Base-by-base conservation (phyloP, 2,113 vertebrate genomes). In the Pseudopodoces humilis region DNA sequence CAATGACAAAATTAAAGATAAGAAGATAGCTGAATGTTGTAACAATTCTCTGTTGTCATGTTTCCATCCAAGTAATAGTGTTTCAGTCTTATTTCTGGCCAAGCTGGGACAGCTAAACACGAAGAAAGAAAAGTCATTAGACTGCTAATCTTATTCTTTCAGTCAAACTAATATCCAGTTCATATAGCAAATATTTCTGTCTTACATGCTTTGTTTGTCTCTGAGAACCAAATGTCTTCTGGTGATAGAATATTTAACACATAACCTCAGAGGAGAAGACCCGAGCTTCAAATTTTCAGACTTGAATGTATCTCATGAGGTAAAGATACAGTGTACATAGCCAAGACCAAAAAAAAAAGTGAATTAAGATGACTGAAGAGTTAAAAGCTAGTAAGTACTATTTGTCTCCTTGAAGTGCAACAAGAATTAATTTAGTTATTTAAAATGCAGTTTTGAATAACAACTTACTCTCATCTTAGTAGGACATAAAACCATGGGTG, bases 91-190 rank as follows among this genome's bases (percentile, higher is more conserved):
- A 99, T 96, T 99, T 99, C 85, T 99, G 99, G 93, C 99, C 99
- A 88, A 99, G 99, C 18, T 98, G 98, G 72, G 99, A 99, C 74
- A 99, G 98, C 99, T 99, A 96, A 94, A 97, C 80, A 91, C 28
- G 80, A 92, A 94, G 62, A 96, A 44, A 95, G 95, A 74, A 70
- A 92, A 92, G 52, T 19, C 2, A 50, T 88, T 55, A 95, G n/a
- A 58, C 27, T 83, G 46, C 14, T 65, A 25, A 41, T 67, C 35
- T 85, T 49, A 65, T 5, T 55, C 33, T 56, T 83, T 83, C 46
- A 65, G 25, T 76, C n/a, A 82, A 82, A 59, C 30, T 46, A 63
- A 69, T 28, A 72, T 1, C 13, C 33, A 58, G 14, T 52, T 89
- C 30, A 64, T 10, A 72, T 5, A 33, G 33, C 49, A 83, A 83